Conservation (phyloP, 2,113 vertebrate genomes). For the Pithys albifrons region DNA sequence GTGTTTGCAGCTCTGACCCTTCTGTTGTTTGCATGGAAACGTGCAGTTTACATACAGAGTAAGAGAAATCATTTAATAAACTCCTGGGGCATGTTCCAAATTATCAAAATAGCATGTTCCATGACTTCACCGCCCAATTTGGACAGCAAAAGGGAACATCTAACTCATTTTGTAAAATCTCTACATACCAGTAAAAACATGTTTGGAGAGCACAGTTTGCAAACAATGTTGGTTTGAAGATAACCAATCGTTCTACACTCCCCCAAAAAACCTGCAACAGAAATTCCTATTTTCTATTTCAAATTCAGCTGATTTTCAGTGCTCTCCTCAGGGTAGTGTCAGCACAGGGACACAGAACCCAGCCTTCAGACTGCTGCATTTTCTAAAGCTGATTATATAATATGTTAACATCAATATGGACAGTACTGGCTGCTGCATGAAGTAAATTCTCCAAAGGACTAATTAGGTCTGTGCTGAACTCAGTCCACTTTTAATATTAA, state of each 20-base stretch:
- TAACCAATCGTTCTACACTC: neutral
- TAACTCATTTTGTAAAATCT: neutral
- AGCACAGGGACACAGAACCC: neutral
- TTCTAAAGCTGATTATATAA: constrained; percentile 26
- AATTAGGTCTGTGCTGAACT: neutral
- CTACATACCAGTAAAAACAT: neutral
- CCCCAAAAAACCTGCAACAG: neutral
- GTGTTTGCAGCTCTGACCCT: neutral
- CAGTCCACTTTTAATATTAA: neutral
- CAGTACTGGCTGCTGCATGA: neutral
- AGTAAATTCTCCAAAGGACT: neutral
- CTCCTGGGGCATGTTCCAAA: neutral
- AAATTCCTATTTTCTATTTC: neutral
- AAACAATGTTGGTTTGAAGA: neutral
- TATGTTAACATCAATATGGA: neutral
- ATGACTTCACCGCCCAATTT: neutral
- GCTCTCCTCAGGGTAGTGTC: neutral
- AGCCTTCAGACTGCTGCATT: neutral
- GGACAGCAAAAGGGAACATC: neutral
- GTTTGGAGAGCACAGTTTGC: neutral
- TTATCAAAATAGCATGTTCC: neutral
- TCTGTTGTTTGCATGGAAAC: neutral
- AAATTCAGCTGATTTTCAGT: neutral
- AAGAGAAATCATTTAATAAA: neutral
- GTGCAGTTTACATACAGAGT: rapidly evolving